Percentiles rank a stretch among this genome's conserved stretches.
These are phyloP conservation scores for Glossophaga mutica DNA, from an alignment of 2,797 vertebrate genomes.

Conservation along the genomic window DNA sequence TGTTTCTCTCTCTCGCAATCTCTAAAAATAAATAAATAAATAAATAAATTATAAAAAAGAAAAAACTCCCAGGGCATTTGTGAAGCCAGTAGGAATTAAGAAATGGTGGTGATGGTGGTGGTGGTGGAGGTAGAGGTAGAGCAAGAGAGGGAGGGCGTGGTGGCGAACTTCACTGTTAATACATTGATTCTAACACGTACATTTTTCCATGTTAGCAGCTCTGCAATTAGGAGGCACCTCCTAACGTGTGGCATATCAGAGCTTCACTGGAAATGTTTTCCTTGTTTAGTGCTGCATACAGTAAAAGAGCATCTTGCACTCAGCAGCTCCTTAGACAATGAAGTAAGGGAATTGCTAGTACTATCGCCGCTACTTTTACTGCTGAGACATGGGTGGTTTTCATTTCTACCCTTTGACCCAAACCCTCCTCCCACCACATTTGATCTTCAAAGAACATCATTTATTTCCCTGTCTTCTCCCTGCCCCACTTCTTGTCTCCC, in stretches of 20 bases:
- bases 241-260: not conserved
- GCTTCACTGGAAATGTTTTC: not conserved
- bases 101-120: not conserved
- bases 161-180: not conserved
- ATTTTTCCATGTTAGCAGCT: not conserved
- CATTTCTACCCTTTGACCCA: not conserved
- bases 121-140: rapidly evolving
- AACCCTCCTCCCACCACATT: not conserved
- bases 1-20: not conserved
- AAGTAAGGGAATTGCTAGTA: not conserved
- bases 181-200: not conserved
- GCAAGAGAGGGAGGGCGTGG: not conserved
- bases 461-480: not conserved
- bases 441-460: not conserved
- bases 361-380: not conserved
- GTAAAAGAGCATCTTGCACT: not conserved
- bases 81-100: not conserved
- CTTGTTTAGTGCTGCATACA: not conserved
- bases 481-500: not conserved
- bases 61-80: not conserved
- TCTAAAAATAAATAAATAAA: not conserved
- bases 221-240: not conserved
- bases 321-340: not conserved
- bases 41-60: no score
- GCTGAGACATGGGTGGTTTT: not conserved